Percentiles rank a stretch among this genome's conserved stretches.
Evolutionary conservation across 2,113 vertebrate genomes (phyloP).

Genomic region (Peromyscus leucopus): DNA sequence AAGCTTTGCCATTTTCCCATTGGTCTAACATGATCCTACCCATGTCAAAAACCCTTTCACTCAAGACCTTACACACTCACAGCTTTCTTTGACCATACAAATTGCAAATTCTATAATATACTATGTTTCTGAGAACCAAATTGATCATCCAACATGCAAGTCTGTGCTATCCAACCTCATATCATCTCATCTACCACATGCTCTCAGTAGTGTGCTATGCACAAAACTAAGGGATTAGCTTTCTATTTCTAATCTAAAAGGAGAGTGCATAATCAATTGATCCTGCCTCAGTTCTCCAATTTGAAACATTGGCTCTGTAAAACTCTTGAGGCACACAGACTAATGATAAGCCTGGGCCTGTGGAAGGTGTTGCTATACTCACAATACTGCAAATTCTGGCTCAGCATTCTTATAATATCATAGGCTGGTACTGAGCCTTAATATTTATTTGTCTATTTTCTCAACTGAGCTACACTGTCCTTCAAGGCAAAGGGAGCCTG

Average conservation of each 20-base stretch:
- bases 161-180: conserved; percentile 12
- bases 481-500: not conserved
- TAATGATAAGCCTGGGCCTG: not conserved
- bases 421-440: not conserved
- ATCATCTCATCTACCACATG: not conserved
- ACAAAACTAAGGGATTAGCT: not conserved
- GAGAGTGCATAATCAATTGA: not conserved
- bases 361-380: not conserved
- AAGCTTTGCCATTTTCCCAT: not conserved
- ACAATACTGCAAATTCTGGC: not conserved
- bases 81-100: not conserved
- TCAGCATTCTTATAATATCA: not conserved
- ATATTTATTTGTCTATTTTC: not conserved
- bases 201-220: not conserved
- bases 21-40: not conserved
- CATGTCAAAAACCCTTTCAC: not conserved
- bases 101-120: not conserved
- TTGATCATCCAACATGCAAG: not conserved
- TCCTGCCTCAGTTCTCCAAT: not conserved
- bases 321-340: not conserved
- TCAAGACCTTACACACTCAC: not conserved
- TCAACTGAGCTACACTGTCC: not conserved
- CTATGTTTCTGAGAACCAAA: not conserved
- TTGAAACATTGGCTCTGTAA: not conserved
- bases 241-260: not conserved